Evolutionary conservation across 2,888 invertebrate species (phyloP), one percentile per base, ranked within the genome.

Genomic region (Protophormia terraenovae): DNA sequence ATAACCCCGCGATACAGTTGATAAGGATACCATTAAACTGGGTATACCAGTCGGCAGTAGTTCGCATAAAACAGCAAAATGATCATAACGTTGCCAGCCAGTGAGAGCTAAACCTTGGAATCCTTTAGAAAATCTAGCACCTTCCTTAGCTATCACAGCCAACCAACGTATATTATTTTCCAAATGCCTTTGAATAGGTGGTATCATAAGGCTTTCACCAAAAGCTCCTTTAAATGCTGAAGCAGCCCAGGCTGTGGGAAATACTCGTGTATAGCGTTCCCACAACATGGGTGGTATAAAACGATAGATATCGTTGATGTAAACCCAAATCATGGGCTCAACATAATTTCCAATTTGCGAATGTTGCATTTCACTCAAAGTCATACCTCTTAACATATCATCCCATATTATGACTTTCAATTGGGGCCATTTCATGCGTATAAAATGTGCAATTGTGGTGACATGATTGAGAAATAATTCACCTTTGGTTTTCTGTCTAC

Each of bases 271-370:
- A 87, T 95, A 96, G 87, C 95, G 95, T 88, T 95, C 94, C 96
- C 96, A 96, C 8, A 95, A 93, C 67, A 91, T 91, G 0, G 92
- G 92, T 92, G 93, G 87, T 90, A 94, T 90, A 91, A 94, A 94
- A 38, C 93, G 92, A 89, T 95, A 95, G 72, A 96, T 94, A 87
- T 96, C 95, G 89, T 95, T 95, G 10, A 95, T 95, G 89, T 97
- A 97, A 3, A 96, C 96, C 96, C 97, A 97, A 29, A 96, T 95
- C 96, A 96, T 96, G 0, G 96, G 96, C 89, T 96, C 96, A 0
- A 96, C 96, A 47, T 95, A 92, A 73, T 86, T 90, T 0, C 95
- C 95, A 16, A 96, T 93, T 53, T 94, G 94, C 32, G 94, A 94
- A 84, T 94, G 94, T 77, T 94, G 93, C 92, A 96, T 93, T 83